A percentile compares a stretch with the other conserved stretches of the same genome.
These are phyloP conservation scores for Fringilla coelebs DNA, from an alignment of 2,797 vertebrate species.

Conservation along the genomic window DNA sequence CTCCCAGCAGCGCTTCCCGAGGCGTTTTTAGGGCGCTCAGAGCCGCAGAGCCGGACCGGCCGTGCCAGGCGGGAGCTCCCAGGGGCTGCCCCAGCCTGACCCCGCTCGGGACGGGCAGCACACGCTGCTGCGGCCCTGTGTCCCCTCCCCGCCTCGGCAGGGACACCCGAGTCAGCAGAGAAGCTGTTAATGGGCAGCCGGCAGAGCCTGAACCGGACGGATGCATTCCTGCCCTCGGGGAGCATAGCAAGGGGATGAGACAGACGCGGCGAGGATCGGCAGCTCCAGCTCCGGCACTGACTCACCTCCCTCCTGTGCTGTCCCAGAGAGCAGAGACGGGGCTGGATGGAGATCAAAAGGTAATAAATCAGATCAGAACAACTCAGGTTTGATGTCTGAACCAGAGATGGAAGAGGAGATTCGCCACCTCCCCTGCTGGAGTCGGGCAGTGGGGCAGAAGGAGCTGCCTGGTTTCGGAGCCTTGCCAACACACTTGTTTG, in stretches of 20 bases:
- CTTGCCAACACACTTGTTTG: not conserved
- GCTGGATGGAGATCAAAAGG: not conserved
- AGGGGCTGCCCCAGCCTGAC: not conserved
- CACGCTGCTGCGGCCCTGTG: not conserved
- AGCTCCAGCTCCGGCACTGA: not conserved
- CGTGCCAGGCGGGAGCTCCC: not conserved
- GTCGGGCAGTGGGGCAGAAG: not conserved
- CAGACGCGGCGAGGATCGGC: not conserved
- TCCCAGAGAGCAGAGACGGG: not conserved
- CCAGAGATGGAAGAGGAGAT: not conserved
- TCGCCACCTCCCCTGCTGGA: not conserved
- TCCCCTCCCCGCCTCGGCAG: not conserved
- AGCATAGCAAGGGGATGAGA: slow-evolving; percentile 2
- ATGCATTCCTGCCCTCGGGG: slow-evolving; percentile 19
- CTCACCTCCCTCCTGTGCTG: not conserved
- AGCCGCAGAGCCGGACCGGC: not conserved
- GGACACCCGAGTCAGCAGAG: not conserved
- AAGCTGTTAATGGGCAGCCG: not conserved
- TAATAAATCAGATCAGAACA: not conserved
- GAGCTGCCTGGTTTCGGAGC: not conserved
- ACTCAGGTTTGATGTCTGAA: not conserved
- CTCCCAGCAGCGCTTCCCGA: not conserved
- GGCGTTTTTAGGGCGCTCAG: not conserved
- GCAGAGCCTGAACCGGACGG: not conserved
- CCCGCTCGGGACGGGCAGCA: not conserved